These are phyloP conservation scores for Eleutherodactylus coqui DNA, from an alignment of 2,797 vertebrate species.

Conservation along the genomic window DNA sequence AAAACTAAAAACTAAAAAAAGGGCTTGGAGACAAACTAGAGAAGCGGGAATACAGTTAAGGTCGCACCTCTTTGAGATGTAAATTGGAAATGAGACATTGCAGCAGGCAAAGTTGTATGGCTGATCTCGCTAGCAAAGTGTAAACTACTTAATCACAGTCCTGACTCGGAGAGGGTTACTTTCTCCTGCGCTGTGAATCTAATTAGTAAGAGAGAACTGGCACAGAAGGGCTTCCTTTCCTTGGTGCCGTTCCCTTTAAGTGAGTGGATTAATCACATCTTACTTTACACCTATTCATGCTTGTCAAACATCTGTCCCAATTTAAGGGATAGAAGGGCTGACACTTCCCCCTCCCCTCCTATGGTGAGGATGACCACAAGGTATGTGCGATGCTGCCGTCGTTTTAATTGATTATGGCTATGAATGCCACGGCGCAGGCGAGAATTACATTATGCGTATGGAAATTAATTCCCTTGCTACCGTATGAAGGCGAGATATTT, in stretches of 20 bases:
- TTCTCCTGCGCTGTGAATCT: conserved; percentile 55
- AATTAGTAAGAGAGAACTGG: background rate
- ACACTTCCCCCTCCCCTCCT: background rate
- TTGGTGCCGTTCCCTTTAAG: background rate
- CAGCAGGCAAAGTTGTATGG: conserved; percentile 39
- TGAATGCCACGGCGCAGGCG: background rate
- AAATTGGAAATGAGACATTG: conserved; percentile 61
- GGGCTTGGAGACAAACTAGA: conserved; percentile 43
- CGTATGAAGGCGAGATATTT: background rate
- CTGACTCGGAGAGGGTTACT: conserved; percentile 44
- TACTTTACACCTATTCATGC: background rate
- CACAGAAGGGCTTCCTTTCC: background rate
- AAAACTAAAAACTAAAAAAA: conserved; percentile 43
- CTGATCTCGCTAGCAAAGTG: conserved; percentile 54
- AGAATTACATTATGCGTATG: background rate
- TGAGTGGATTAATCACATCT: conserved; percentile 1
- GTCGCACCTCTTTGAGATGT: conserved; percentile 57
- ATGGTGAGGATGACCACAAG: background rate
- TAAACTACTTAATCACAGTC: conserved; percentile 59
- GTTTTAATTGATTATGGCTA: background rate
- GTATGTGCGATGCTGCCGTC: background rate
- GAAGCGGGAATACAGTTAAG: conserved; percentile 12
- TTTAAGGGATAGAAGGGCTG: background rate
- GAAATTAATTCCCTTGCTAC: background rate
- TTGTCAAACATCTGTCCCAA: background rate